These are phyloP conservation scores for Drosophila arizonae DNA, from an alignment of 1,140 invertebrate genomes.

Conservation along the genomic window DNA sequence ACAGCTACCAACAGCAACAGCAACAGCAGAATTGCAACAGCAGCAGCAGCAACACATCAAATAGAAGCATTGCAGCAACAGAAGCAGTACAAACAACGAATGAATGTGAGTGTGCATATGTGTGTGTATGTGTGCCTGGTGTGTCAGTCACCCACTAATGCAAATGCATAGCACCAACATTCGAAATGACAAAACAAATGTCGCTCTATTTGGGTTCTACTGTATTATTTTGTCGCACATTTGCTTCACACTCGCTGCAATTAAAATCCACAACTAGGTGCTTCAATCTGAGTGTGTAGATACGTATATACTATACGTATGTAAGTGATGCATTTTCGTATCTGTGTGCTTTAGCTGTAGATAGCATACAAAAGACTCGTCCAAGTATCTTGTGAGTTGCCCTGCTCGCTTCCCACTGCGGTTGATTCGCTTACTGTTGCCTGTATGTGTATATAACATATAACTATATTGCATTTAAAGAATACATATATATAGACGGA, in stretches of 20 bases:
- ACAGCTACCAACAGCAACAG: background rate
- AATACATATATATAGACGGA: too few relatives aligned
- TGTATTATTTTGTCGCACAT: background rate
- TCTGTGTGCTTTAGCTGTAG: too few relatives aligned
- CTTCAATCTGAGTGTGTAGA: background rate
- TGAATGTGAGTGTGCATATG: background rate
- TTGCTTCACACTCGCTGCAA: constrained; percentile 24
- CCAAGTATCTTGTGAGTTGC: too few relatives aligned
- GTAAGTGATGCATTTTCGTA: background rate
- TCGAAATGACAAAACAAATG: constrained; percentile 41
- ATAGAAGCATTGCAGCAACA: constrained; percentile 48
- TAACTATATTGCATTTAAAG: too few relatives aligned
- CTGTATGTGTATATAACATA: too few relatives aligned
- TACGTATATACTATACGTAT: background rate
- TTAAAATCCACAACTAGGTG: constrained; percentile 40
- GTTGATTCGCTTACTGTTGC: too few relatives aligned
- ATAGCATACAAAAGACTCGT: too few relatives aligned
- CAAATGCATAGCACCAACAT: constrained; percentile 18
- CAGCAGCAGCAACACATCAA: constrained; percentile 27
- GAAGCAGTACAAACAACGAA: constrained; percentile 6
- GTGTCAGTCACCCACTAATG: constrained; percentile 13
- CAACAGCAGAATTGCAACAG: constrained; percentile 36
- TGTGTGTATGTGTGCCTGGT: background rate
- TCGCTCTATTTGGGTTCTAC: constrained; percentile 23
- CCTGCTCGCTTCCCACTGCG: too few relatives aligned